Conservation (phyloP, 2,888 invertebrate species). For the Horisme vitalbata region DNA sequence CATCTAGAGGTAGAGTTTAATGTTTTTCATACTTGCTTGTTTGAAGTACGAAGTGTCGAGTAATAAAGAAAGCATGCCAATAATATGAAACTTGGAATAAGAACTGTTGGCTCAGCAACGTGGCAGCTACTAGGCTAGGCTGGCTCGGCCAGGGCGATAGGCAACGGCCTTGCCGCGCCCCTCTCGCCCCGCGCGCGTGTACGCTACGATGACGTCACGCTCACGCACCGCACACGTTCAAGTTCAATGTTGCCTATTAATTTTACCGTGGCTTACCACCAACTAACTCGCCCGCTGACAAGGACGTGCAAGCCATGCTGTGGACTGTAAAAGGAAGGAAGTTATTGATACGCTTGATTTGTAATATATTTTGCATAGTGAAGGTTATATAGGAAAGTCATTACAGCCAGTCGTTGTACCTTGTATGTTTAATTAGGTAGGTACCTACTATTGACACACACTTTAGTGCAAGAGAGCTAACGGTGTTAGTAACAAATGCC, state of each 20-base stretch:
- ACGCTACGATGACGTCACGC: constrained; percentile 64
- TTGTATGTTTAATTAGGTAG: too few relatives aligned
- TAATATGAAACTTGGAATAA: constrained; percentile 7
- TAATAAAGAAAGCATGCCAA: background rate
- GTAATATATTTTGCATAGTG: background rate
- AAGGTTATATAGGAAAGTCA: constrained; percentile 11
- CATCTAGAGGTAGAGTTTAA: too few relatives aligned
- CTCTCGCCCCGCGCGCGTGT: constrained; percentile 51
- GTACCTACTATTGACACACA: too few relatives aligned
- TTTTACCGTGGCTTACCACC: constrained; percentile 58
- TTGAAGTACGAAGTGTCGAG: background rate
- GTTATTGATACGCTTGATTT: constrained; percentile 16
- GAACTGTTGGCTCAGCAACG: constrained; percentile 19
- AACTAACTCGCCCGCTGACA: constrained; percentile 33
- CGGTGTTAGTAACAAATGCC: too few relatives aligned
- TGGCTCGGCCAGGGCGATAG: constrained; percentile 48
- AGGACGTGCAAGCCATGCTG: constrained; percentile 28
- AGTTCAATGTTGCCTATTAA: constrained; percentile 79
- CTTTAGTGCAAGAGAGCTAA: too few relatives aligned
- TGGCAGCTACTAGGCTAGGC: constrained; percentile 35
- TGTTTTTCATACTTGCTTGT: too few relatives aligned
- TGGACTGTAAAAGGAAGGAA: constrained; percentile 19
- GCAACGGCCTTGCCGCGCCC: constrained; percentile 57
- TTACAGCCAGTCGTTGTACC: background rate
- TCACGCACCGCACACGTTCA: constrained; percentile 69